phyloP scores from a whole-genome alignment of 2,113 vertebrate species.

The Setophaga petechia region DNA sequence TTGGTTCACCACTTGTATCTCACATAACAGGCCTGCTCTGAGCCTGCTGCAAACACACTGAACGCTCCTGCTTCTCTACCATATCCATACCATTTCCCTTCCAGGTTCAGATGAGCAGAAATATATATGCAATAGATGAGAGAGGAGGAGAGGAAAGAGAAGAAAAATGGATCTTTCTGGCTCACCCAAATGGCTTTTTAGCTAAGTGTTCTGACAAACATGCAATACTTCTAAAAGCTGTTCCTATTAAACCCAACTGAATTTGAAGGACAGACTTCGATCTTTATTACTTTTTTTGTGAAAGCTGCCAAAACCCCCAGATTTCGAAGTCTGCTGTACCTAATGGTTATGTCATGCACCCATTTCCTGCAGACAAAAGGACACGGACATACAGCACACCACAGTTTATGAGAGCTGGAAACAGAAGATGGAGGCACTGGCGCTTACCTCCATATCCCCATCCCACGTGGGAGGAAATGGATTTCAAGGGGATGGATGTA shows the following conservation, averaged over 20 bases:
- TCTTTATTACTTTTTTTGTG: not conserved
- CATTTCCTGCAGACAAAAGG: not conserved
- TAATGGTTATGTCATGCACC: not conserved
- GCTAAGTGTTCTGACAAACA: not conserved
- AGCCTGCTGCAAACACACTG: fast-evolving
- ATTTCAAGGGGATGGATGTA: not conserved
- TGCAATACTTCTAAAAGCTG: not conserved
- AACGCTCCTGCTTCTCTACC: not conserved
- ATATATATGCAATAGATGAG: not conserved
- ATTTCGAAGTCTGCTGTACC: not conserved
- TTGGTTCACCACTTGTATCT: slow-evolving; percentile 9
- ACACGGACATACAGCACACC: fast-evolving
- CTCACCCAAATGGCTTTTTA: not conserved
- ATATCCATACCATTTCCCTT: not conserved
- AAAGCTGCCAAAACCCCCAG: not conserved
- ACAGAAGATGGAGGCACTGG: not conserved
- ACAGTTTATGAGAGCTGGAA: not conserved
- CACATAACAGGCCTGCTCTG: not conserved
- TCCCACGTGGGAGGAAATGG: fast-evolving
- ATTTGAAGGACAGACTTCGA: not conserved
- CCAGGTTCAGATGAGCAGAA: not conserved
- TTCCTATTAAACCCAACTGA: not conserved
- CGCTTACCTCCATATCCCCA: not conserved
- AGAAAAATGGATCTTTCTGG: not conserved
- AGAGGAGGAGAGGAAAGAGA: not conserved